A percentile compares a stretch with the other conserved stretches of the same genome.
Conservation (phyloP, 2,113 vertebrate genomes). For the Junco hyemalis region DNA sequence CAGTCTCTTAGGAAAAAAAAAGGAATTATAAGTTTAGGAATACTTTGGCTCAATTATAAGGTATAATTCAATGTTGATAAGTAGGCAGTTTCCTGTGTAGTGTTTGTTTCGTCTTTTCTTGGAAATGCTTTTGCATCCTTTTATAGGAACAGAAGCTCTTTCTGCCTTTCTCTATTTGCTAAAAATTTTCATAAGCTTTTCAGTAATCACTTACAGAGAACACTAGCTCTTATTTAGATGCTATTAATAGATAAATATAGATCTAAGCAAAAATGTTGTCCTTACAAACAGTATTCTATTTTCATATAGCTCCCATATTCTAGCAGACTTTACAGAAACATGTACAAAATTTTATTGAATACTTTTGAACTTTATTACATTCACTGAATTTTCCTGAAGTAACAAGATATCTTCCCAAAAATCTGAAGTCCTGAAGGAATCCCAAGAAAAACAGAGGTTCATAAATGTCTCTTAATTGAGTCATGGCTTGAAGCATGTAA, state of each 20-base stretch:
- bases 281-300: not conserved
- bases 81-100: not conserved
- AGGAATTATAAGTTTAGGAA: not conserved
- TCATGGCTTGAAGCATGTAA: rapidly evolving
- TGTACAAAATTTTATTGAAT: not conserved
- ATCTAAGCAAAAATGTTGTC: not conserved
- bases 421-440: not conserved
- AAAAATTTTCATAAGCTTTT: not conserved
- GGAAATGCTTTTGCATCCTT: not conserved
- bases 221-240: not conserved
- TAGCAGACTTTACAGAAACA: not conserved
- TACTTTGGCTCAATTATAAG: not conserved
- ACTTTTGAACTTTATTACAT: not conserved
- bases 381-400: not conserved
- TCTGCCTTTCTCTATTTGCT: not conserved
- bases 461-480: not conserved
- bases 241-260: not conserved
- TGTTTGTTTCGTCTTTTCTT: not conserved
- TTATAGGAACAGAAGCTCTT: not conserved
- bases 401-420: not conserved
- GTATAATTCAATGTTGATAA: not conserved
- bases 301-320: not conserved
- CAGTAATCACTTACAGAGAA: not conserved
- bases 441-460: not conserved
- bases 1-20: not conserved